Evolutionary conservation across 2,888 invertebrate species (phyloP), one percentile per base, ranked within the genome.

Genomic region (Macrophya annulata): DNA sequence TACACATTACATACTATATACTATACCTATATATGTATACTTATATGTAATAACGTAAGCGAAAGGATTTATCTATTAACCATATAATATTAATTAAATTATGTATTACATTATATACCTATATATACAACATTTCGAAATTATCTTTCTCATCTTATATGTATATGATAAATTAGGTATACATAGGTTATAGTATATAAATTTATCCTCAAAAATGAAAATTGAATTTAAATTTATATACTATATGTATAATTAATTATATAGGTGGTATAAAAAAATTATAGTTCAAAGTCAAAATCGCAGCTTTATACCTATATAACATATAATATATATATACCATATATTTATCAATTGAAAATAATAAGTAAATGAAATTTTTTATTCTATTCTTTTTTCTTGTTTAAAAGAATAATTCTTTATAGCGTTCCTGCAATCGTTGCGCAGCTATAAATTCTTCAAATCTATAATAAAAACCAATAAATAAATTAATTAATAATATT

Each of bases 261-360:
- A n/a, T 59, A 59, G 6, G 55, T 21, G n/a, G 37, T 15, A 21
- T n/a, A 31, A 40, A 31, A 45, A 25, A 45, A 40, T 62, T 21
- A 25, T 25, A 65, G 65, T 65, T 62, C 43, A 65, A 82, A 65
- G 43, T 82, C 9, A 65, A 82, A 65, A 82, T 59, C 15, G 82
- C 43, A 45, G 72, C 72, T 74, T 43, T 74, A 68, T 55, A 15
- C 17, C 15, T 48, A 48, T 48, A 48, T n/a, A 48, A 10, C 1
- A 48, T 48, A 48, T 48, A 48, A 48, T 48, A 48, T 4, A 48
- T 48, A 48, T 48, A 48, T 48, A n/a, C n/a, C n/a, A 5, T 48
- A 48, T 48, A 62, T 21, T 10, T 62, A 21, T 21, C 10, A 62
- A 17, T 17, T 76, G 21, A 45, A n/a, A 76, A 40, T 25, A 45